These are phyloP conservation scores for Tetramorium alpestre DNA, from an alignment of 1,140 invertebrate species.

Conservation along the genomic window DNA sequence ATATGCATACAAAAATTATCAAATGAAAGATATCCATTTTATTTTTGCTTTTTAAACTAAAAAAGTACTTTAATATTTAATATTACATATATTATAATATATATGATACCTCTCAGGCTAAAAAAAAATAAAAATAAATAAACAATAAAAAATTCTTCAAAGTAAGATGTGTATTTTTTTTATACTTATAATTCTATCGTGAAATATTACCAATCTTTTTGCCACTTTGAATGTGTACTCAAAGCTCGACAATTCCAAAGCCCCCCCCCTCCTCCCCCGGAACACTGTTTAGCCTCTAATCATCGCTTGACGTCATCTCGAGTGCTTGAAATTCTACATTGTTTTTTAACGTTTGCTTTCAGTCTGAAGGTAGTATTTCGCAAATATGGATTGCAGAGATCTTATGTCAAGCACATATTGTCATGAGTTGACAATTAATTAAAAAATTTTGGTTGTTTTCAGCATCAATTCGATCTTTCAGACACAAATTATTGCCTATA, in stretches of 20 bases:
- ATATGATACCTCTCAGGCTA: not conserved
- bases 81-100: not conserved
- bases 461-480: too few species aligned
- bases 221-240: conserved; percentile 87
- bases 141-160: not conserved
- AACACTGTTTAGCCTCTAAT: conserved; percentile 87
- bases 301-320: conserved; percentile 57
- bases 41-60: not conserved
- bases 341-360: too few species aligned
- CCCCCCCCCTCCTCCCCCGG: conserved; percentile 82
- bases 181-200: conserved; percentile 1
- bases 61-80: conserved; percentile 85
- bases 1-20: conserved; percentile 15
- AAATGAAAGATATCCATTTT: not conserved
- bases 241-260: conserved; percentile 89
- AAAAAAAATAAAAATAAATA: too few species aligned
- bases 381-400: too few species aligned
- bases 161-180: not conserved
- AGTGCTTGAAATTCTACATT: not conserved
- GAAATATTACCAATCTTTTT: conserved; percentile 85
- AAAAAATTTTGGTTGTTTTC: too few species aligned
- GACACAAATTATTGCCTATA: too few species aligned
- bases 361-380: too few species aligned
- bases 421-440: too few species aligned
- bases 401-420: too few species aligned